Percentiles rank a stretch among this genome's conserved stretches.
Evolutionary conservation across 64 coral and sea anemone species (phyloP).

Genomic region (Montipora foliosa): DNA sequence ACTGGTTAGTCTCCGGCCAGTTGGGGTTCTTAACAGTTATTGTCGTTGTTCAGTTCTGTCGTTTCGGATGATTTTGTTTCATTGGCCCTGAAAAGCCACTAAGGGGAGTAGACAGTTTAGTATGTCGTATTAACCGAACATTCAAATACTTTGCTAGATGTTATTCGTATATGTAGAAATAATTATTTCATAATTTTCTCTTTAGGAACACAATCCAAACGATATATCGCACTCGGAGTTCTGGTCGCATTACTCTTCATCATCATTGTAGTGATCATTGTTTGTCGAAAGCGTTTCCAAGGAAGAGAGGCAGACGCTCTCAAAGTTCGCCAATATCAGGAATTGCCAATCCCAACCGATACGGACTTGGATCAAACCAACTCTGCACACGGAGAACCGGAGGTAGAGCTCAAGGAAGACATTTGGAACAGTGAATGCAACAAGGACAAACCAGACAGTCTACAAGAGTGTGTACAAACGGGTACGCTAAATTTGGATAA

Average conservation of each 20-base stretch:
- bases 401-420: background rate
- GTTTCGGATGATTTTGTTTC: no score
- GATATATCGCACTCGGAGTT: background rate
- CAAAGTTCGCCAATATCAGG: constrained; percentile 33
- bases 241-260: constrained; percentile 9
- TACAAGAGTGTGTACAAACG: background rate
- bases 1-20: no score
- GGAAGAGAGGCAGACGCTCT: background rate
- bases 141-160: background rate
- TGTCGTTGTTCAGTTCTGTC: no score
- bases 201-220: background rate
- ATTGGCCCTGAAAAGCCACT: no score
- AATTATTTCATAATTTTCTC: background rate
- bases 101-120: no score
- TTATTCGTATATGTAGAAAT: no score
- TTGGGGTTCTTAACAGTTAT: no score
- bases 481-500: background rate
- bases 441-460: background rate
- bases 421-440: background rate
- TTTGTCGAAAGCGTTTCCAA: constrained; percentile 29
- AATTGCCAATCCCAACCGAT: background rate
- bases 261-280: constrained; percentile 15
- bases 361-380: background rate
- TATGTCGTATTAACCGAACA: no score
- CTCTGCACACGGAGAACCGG: background rate